Evolutionary conservation across 64 coral and sea anemone species (phyloP).

Genomic region (Pocillopora verrucosa): DNA sequence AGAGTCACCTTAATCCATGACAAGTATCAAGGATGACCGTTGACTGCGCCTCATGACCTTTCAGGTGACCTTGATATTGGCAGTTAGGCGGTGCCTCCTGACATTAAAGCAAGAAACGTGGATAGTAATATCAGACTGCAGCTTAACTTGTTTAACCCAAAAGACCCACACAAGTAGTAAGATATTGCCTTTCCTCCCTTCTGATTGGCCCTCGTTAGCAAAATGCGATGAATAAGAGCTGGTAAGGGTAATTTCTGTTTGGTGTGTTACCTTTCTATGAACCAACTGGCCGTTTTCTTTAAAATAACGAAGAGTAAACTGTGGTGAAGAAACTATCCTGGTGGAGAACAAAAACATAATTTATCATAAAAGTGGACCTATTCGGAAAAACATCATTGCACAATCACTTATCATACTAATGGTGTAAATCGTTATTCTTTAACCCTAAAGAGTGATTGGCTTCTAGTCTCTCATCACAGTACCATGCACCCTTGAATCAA

Average conservation of each 20-base stretch:
- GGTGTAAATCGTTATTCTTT: no score
- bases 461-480: no score
- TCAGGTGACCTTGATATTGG: conserved; percentile 40
- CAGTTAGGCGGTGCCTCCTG: conserved; percentile 11
- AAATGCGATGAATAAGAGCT: no score
- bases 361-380: background rate
- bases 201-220: no score
- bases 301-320: conserved; percentile 36
- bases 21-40: conserved; percentile 22
- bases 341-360: background rate
- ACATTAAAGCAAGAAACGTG: background rate
- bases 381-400: background rate
- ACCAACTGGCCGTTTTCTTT: background rate
- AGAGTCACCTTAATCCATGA: conserved; percentile 19
- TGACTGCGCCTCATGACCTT: conserved; percentile 11
- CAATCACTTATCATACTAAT: background rate
- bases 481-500: no score
- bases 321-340: conserved; percentile 2
- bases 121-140: no score
- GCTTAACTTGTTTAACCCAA: no score
- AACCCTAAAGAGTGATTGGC: no score
- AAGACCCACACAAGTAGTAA: no score
- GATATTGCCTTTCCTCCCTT: no score
- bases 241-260: no score
- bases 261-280: conserved; percentile 1